Base-by-base conservation (phyloP, 2,888 invertebrate species). In the Hirudinaria manillensis region DNA sequence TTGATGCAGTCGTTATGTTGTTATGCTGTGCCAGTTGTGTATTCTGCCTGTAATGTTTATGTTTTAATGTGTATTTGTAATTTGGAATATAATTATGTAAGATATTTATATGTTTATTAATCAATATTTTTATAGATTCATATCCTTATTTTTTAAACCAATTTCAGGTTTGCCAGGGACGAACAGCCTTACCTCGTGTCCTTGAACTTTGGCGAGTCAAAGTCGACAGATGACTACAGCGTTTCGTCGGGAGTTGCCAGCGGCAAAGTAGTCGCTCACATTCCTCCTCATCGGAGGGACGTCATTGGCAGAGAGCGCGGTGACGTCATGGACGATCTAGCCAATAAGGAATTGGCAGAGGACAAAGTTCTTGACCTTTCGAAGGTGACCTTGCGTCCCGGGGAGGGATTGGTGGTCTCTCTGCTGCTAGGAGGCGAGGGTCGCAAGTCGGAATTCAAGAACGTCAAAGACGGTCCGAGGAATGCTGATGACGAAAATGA, bases 381-480 rank as follows among this genome's bases (percentile, higher is more conserved):
- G 34, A 76, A 75, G 7, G 68, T 83, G 29, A 78, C 78, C 3
- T 77, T 83, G 7, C 77, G 78, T 13, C 80, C 83, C 0, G 80
- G 80, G 36, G 81, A 83, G 38, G 83, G 82, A 0, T 77, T 83
- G 0, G 83, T 83, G 1, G 77, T 82, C 1, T 80, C 81, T 6
- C 53, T 79, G n/a, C 24, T 78, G 74, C 38, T 74, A 51, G 71
- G 74, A 24, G 36, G 38, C 27, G 38, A 34, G 7, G 72, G 56
- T 61, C 38, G 55, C n/a, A n/a, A 21, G 13, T 36, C 16, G 0
- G 55, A 72, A 53, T 65, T 29, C 16, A 16, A 10, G 1, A 16
- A 3, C 13, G 16, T 10, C 16, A 16, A 45, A 27, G 32, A 34
- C 19, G 29, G 24, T 71, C 68, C 68, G 32, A 34, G 2, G 7